Evolutionary conservation across 1,140 invertebrate species (phyloP).

Genomic region (Cyphomyrmex costatus): DNA sequence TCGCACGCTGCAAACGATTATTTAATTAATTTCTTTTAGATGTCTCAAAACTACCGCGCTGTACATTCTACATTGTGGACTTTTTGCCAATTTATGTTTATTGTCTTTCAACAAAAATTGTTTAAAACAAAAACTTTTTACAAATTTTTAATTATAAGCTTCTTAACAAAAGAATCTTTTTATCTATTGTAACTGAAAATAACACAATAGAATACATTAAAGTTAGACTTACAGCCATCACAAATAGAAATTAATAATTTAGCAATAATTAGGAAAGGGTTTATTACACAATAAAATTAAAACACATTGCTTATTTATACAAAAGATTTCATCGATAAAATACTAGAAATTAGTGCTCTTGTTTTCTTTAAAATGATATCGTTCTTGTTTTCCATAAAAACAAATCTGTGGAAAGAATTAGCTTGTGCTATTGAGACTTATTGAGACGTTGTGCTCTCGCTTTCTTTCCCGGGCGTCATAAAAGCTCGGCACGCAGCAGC

Average conservation of each 20-base stretch:
- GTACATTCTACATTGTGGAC: background rate
- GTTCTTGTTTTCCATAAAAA: background rate
- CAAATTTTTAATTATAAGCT: background rate
- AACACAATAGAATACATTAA: background rate
- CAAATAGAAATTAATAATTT: slow-evolving; percentile 8
- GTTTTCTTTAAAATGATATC: background rate
- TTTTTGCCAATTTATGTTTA: slow-evolving; percentile 16
- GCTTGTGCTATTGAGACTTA: background rate
- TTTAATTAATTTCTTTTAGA: slow-evolving; percentile 49
- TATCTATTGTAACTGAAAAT: background rate
- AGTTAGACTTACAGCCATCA: background rate
- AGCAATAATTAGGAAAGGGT: background rate
- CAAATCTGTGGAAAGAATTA: background rate
- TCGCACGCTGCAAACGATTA: slow-evolving; percentile 36
- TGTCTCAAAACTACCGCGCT: slow-evolving; percentile 7
- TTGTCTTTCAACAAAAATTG: background rate
- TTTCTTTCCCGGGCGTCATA: background rate
- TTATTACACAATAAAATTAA: background rate
- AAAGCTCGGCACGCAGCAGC: slow-evolving; percentile 31
- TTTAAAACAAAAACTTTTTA: background rate
- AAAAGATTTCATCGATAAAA: background rate
- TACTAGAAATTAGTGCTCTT: background rate
- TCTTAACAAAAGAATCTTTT: background rate
- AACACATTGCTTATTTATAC: background rate
- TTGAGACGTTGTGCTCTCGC: background rate